These are phyloP conservation scores for Lagorchestes hirsutus DNA, from an alignment of 2,797 vertebrate species.

Conservation along the genomic window DNA sequence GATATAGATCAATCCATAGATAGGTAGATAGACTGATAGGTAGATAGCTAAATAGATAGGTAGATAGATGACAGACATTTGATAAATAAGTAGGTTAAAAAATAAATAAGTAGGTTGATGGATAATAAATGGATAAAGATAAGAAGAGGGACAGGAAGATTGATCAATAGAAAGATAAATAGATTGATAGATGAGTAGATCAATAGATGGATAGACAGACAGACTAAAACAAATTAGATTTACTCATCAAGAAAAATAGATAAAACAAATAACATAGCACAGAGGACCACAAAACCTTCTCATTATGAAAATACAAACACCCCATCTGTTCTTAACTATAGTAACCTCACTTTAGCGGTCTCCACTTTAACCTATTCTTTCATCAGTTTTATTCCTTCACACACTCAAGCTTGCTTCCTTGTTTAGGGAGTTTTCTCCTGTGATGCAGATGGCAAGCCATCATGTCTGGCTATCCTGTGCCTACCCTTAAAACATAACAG, in stretches of 20 bases:
- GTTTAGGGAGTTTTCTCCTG: not conserved
- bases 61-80: too few relatives aligned
- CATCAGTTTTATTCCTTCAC: not conserved
- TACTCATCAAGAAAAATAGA: not conserved
- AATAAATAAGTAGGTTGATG: not conserved
- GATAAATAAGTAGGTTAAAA: too few relatives aligned
- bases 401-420: not conserved
- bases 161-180: not conserved
- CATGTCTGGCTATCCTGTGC: not conserved
- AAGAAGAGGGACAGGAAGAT: not conserved
- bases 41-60: too few relatives aligned
- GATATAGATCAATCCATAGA: too few relatives aligned
- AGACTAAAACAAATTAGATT: not conserved
- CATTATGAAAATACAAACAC: too few relatives aligned
- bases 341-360: too few relatives aligned
- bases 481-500: not conserved
- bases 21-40: too few relatives aligned
- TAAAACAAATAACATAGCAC: not conserved
- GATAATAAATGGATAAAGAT: not conserved
- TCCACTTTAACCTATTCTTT: not conserved
- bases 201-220: not conserved
- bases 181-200: not conserved
- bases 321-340: too few relatives aligned
- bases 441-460: not conserved
- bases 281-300: too few relatives aligned